Percentiles rank a stretch among this genome's conserved stretches.
Conservation (phyloP, 2,888 invertebrate genomes). For the Thalpophila matura region DNA sequence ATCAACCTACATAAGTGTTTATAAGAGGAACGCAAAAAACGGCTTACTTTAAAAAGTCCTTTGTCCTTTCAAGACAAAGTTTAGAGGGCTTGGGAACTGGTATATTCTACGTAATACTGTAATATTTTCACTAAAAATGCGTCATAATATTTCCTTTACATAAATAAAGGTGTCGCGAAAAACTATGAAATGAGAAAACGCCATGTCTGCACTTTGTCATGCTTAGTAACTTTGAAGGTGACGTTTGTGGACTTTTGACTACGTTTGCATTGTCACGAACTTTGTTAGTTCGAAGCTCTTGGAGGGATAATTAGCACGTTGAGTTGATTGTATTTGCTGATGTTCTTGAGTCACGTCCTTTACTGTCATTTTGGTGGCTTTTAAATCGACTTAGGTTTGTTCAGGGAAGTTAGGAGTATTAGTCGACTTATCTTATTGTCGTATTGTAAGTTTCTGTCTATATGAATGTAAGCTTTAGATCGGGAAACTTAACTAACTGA, state of each 20-base stretch:
- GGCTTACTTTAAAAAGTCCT: constrained; percentile 49
- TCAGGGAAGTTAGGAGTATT: no score
- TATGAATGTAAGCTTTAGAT: no score
- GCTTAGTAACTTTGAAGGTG: constrained; percentile 5
- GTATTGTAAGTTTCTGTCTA: no score
- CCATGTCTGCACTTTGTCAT: constrained; percentile 9
- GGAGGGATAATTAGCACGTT: constrained; percentile 28
- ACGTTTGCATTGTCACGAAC: constrained; percentile 27
- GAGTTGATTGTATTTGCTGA: constrained; percentile 25
- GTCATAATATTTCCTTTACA: neutral
- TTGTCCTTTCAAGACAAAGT: constrained; percentile 42
- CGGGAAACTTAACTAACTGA: no score
- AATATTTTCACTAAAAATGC: constrained; percentile 10
- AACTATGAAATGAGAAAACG: neutral
- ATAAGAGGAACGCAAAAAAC: constrained; percentile 45
- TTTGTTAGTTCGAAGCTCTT: constrained; percentile 26
- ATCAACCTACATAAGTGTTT: constrained; percentile 61
- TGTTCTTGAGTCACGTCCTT: neutral
- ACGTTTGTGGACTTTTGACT: constrained; percentile 35
- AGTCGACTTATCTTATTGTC: no score
- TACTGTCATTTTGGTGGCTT: no score
- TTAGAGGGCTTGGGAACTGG: constrained; percentile 25
- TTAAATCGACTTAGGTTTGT: no score
- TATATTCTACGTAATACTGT: constrained; percentile 19
- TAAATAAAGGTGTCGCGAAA: neutral